Evolutionary conservation across 64 coral and sea anemone species (phyloP).

Genomic region (Astreopora myriophthalma): DNA sequence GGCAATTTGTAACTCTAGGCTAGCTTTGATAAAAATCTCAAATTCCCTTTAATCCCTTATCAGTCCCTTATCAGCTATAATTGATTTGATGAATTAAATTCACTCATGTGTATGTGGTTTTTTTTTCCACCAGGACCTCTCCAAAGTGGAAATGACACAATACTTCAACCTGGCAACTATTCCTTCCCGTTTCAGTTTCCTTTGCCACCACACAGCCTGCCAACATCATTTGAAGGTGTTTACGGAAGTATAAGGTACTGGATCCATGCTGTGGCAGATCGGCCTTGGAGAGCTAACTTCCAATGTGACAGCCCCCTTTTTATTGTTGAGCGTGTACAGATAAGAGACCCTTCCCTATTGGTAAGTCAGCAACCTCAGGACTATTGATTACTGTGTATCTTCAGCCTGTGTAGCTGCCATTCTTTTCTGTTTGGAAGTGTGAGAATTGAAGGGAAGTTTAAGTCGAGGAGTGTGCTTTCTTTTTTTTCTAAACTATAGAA

Average conservation of each 20-base stretch:
- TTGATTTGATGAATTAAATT: no score
- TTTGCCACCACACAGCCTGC: neutral
- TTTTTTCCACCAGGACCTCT: neutral
- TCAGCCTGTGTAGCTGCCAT: no score
- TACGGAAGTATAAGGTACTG: constrained; percentile 26
- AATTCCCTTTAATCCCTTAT: no score
- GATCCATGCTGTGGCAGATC: neutral
- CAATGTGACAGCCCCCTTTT: neutral
- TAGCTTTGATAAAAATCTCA: no score
- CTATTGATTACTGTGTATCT: no score
- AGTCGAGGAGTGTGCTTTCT: no score
- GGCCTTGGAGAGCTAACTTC: neutral
- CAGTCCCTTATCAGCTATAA: no score
- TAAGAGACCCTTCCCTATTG: neutral
- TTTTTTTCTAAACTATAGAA: no score
- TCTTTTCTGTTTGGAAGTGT: no score
- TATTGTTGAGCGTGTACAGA: constrained; percentile 38
- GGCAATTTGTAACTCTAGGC: no score
- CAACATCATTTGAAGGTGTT: constrained; percentile 24
- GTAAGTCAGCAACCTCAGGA: neutral
- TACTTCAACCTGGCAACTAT: constrained; percentile 23
- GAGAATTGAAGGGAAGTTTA: no score
- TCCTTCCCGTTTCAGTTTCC: constrained; percentile 18
- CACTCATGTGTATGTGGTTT: no score
- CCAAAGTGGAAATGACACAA: neutral